Evolutionary conservation across 2,113 vertebrate genomes (phyloP), one percentile per base, ranked within the genome.

Genomic region (Hepsetus odoe): DNA sequence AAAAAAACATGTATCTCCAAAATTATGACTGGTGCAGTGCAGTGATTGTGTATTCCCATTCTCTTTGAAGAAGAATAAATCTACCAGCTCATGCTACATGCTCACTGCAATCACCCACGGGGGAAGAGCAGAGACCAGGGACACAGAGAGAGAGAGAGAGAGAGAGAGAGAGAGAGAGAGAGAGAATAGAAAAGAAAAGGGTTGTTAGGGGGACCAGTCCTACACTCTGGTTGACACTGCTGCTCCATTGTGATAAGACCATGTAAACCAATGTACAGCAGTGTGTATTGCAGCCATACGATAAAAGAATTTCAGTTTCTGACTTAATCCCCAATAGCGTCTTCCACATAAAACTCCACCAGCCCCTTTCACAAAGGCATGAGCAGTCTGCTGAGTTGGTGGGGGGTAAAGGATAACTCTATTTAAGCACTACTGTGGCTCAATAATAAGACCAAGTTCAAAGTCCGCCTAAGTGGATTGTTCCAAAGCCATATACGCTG

Each of bases 21-120:
- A n/a, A n/a, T n/a, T n/a, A n/a, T n/a, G n/a, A n/a, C n/a, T 68
- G 74, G 40, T 67, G 30, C 46, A 59, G 28, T 68, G 62, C 71
- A 46, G 69, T 58, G 59, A 80, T 38, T 64, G 71, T 74, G 77
- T 68, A 82, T 74, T 78, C 81, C 80, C 67, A 81, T 85, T 79
- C 67, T 76, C 75, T 76, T 59, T 79, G 72, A 73, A 61, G 76
- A 72, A 26, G 74, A 82, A 79, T 67, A 82, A 80, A 85, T 79
- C 80, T 46, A 42, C 18, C 18, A 84, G 77, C 61, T 85, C 67
- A 64, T 80, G 77, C 38, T 55, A 84, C 76, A 83, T 35, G 6
- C 82, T 64, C 51, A 81, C 64, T 81, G 74, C 44, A 79, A 75
- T 80, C 56, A 70, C 68, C 65, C 75, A 70, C 20, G 59, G 18